Base-by-base conservation (phyloP, 1,140 invertebrate genomes). In the Mya arenaria region DNA sequence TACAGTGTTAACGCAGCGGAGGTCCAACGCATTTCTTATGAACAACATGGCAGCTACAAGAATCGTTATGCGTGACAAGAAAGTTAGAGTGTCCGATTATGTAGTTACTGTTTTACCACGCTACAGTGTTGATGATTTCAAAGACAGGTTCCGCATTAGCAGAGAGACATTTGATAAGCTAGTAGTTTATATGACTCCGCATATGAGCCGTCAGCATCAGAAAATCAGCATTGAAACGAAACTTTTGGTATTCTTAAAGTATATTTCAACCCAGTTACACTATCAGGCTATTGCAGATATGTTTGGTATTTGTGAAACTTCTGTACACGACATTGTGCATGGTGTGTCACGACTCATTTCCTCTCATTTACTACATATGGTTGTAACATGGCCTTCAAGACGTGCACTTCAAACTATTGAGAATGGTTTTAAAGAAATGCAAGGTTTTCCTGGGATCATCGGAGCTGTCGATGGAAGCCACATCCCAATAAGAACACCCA, bases 101-200 rank as follows among this genome's bases (percentile, higher is more conserved):
- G 58, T 62, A 19, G 58, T 32, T 4, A 23, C 5, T 37, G 63
- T 66, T 10, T 37, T 13, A 17, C 34, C 32, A 39, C n/a, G 13
- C 2, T 66, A 66, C 23, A 66, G 32, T 39, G 28, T 41, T 41
- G 37, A 66, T 41, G 63, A 66, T 66, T 66, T 66, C 23, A 66
- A 39, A 23, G 63, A 66, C 63, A 37, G 63, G 2, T 66, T 66
- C 34, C 63, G 63, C 3, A 66, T 66, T 2, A 66, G 34, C 34
- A 66, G 63, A 66, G 63, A 66, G 2, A 66, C 63, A 37, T 66
- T 66, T 25, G 63, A 66, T 15, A 37, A 36, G 25, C 17, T 66
- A 37, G 32, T 66, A 37, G 10, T 4, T 3, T 8, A 23, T 4
- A 66, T 66, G 63, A 13, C 4, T 39, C 37, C 63, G 2, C 13